phyloP scores from a whole-genome alignment of 2,797 vertebrate species.

The Lerista edwardsae region DNA sequence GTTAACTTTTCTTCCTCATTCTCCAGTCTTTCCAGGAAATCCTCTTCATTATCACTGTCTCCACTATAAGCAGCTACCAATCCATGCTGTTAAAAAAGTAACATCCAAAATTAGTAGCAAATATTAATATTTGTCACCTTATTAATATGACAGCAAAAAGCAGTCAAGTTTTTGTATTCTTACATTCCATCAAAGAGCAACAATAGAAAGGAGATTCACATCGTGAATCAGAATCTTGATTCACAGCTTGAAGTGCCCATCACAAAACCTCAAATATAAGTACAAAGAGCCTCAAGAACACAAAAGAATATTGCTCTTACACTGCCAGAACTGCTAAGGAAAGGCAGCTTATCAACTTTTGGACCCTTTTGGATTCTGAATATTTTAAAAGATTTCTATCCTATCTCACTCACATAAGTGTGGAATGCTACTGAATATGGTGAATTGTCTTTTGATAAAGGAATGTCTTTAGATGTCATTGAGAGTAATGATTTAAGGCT shows the following conservation, averaged over 20 bases:
- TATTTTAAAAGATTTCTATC: not conserved
- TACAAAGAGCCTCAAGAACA: not conserved
- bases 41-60: constrained; percentile 96
- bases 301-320: not conserved
- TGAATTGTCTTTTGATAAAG: not conserved
- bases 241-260: not conserved
- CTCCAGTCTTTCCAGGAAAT: constrained; percentile 83
- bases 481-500: too few relatives aligned
- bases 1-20: constrained; percentile 89
- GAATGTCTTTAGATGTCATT: not conserved
- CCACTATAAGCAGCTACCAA: constrained; percentile 97
- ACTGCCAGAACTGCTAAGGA: too few relatives aligned
- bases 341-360: too few relatives aligned
- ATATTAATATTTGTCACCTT: not conserved
- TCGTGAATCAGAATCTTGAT: too few relatives aligned
- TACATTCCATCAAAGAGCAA: not conserved
- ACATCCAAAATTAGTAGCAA: not conserved
- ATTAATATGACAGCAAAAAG: not conserved
- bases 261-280: not conserved
- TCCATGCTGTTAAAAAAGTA: constrained; percentile 79
- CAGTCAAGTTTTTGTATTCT: not conserved
- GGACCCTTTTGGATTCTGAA: not conserved
- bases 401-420: not conserved
- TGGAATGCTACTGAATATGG: not conserved
- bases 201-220: not conserved